phyloP scores from a whole-genome alignment of 2,797 vertebrate species.

The Takifugu ocellatus region DNA sequence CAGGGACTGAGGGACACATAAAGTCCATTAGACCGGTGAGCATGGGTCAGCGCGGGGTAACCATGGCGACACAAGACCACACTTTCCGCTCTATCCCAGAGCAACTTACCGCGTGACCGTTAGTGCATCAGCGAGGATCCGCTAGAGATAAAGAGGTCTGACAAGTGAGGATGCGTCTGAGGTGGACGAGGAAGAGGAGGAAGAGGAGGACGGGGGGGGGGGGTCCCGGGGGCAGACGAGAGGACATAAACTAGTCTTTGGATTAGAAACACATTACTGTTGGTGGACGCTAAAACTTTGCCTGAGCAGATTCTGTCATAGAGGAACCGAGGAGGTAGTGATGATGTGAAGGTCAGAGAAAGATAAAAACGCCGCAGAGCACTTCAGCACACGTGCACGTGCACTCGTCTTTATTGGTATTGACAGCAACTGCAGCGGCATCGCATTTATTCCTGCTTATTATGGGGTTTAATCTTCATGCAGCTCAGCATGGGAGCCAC shows the following conservation, averaged over 20 bases:
- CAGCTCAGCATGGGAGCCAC: no score
- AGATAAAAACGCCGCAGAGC: conserved; percentile 38
- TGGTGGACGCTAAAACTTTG: no score
- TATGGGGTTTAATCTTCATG: not conserved
- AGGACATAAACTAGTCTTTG: no score
- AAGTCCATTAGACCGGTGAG: conserved; percentile 50
- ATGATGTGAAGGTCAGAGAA: conserved; percentile 36
- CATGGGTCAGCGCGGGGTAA: conserved; percentile 48
- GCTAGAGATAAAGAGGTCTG: conserved; percentile 49
- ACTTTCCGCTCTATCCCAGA: conserved; percentile 27
- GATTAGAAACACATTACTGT: no score
- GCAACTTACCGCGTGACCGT: conserved; percentile 44
- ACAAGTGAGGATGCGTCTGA: conserved; percentile 50
- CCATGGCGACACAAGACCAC: conserved; percentile 40
- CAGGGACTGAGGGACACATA: conserved; percentile 25
- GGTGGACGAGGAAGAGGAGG: conserved; percentile 26
- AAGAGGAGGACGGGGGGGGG: not conserved
- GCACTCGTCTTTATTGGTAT: conserved; percentile 47
- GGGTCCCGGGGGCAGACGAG: not conserved
- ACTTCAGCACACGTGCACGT: not conserved
- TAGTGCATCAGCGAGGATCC: conserved; percentile 48
- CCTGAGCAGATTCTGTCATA: no score
- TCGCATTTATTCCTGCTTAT: conserved; percentile 16
- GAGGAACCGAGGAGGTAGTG: conserved; percentile 24
- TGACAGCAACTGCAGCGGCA: conserved; percentile 50